These are phyloP conservation scores for Chloroclystis v-ata DNA, from an alignment of 2,888 invertebrate species.

Conservation along the genomic window DNA sequence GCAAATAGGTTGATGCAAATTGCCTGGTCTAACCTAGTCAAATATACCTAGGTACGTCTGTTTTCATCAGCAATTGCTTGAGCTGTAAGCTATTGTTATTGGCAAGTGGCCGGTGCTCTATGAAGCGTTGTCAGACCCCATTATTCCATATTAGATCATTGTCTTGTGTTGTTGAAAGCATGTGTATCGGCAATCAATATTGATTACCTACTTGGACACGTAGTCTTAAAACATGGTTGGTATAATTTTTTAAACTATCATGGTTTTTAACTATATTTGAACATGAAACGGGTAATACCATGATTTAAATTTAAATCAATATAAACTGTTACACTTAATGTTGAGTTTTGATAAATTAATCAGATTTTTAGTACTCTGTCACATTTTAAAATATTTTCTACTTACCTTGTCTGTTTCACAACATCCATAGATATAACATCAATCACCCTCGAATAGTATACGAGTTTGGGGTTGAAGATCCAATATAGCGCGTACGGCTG, in stretches of 20 bases:
- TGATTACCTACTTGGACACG: too few relatives aligned
- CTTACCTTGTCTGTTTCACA: neutral
- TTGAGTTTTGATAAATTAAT: too few relatives aligned
- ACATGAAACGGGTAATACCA: too few relatives aligned
- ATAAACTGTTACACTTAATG: too few relatives aligned
- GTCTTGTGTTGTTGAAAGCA: neutral
- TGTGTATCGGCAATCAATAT: neutral
- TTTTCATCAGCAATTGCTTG: slow-evolving; percentile 2
- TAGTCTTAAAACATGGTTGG: too few relatives aligned
- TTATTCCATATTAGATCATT: slow-evolving; percentile 1
- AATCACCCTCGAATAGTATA: slow-evolving; percentile 14
- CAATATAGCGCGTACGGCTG: slow-evolving; percentile 67
- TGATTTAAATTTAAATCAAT: too few relatives aligned
- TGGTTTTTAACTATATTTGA: too few relatives aligned
- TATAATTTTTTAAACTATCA: too few relatives aligned
- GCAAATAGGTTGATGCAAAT: neutral
- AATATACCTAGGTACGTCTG: slow-evolving; percentile 3
- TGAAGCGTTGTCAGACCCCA: neutral
- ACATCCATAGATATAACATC: too few relatives aligned
- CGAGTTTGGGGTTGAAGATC: slow-evolving; percentile 46
- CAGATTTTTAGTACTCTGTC: too few relatives aligned
- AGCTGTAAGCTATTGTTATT: slow-evolving; percentile 22
- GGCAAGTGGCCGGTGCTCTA: slow-evolving; percentile 8
- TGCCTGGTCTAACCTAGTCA: neutral
- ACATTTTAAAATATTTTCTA: too few relatives aligned